Conservation (phyloP, 2,797 vertebrate species). For the Diceros bicornis region DNA sequence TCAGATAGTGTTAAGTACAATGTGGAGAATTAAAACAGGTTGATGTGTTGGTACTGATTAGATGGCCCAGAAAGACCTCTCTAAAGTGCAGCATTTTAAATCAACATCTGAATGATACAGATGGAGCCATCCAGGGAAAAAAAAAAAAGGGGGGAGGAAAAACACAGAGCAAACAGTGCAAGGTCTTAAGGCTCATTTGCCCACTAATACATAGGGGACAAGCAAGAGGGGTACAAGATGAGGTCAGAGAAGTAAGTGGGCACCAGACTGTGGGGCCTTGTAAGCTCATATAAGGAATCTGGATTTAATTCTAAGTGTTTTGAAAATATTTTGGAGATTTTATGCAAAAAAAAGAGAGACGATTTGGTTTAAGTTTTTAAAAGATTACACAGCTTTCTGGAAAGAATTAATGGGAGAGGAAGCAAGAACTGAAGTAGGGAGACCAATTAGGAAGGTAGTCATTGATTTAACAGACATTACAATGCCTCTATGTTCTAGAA, state of each 20-base stretch:
- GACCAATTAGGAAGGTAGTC: neutral
- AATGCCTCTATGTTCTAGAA: neutral
- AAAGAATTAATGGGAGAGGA: neutral
- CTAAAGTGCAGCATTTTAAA: neutral
- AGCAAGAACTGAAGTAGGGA: neutral
- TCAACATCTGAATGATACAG: neutral
- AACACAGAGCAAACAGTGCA: no score
- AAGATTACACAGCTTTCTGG: neutral
- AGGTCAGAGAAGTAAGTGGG: neutral
- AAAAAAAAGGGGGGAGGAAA: neutral
- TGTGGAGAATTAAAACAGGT: neutral
- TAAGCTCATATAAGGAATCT: neutral
- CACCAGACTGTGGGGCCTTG: neutral
- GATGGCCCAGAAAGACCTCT: neutral
- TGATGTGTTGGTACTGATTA: neutral
- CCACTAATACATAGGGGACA: no score
- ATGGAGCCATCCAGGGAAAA: neutral
- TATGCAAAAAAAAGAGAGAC: neutral
- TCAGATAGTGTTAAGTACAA: neutral
- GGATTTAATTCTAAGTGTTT: neutral
- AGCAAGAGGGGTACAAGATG: neutral
- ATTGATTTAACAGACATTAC: neutral
- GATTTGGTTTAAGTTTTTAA: neutral
- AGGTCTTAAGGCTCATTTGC: no score
- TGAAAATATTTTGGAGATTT: neutral